A percentile compares a stretch with the other conserved stretches of the same genome.
These are phyloP conservation scores for Unio pictorum DNA, from an alignment of 2,888 invertebrate genomes.

Conservation along the genomic window DNA sequence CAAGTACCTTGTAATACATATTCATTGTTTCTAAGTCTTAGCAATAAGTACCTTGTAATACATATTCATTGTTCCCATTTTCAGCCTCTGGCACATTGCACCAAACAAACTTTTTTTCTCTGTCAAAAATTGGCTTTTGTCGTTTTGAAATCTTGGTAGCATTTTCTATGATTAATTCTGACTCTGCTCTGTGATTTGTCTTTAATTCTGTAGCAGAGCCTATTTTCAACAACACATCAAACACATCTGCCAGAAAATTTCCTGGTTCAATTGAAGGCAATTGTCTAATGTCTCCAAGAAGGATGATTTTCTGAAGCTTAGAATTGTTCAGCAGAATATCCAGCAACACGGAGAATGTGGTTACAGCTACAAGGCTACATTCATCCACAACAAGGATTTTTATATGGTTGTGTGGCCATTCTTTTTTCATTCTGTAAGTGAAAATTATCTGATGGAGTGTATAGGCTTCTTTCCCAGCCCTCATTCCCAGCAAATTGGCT, in stretches of 20 bases:
- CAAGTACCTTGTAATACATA: too few relatives aligned
- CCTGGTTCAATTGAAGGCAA: constrained; percentile 67
- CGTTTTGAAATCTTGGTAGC: constrained; percentile 56
- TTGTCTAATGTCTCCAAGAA: constrained; percentile 65
- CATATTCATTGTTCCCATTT: constrained; percentile 22
- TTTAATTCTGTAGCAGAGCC: constrained; percentile 52
- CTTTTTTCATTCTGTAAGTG: constrained; percentile 28
- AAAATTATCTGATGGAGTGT: constrained; percentile 61
- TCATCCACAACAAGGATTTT: constrained; percentile 62
- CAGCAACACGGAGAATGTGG: constrained; percentile 53
- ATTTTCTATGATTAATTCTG: constrained; percentile 60
- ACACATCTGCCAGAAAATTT: constrained; percentile 59
- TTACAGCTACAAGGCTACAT: constrained; percentile 62
- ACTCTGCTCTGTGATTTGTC: constrained; percentile 64
- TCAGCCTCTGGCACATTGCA: constrained; percentile 18
- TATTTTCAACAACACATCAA: constrained; percentile 25
- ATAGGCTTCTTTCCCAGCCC: constrained; percentile 48
- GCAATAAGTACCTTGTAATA: constrained; percentile 13
- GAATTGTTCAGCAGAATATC: constrained; percentile 48
- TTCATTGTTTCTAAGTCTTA: too few relatives aligned
- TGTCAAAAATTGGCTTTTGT: constrained; percentile 46
- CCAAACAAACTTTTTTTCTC: constrained; percentile 42
- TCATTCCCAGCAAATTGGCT: constrained; percentile 60
- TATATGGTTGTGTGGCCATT: constrained; percentile 49
- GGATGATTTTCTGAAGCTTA: constrained; percentile 49